Percentiles rank a stretch among this genome's conserved stretches.
phyloP scores from a whole-genome alignment of 2,888 invertebrate species.

The Dendrolimus pini region DNA sequence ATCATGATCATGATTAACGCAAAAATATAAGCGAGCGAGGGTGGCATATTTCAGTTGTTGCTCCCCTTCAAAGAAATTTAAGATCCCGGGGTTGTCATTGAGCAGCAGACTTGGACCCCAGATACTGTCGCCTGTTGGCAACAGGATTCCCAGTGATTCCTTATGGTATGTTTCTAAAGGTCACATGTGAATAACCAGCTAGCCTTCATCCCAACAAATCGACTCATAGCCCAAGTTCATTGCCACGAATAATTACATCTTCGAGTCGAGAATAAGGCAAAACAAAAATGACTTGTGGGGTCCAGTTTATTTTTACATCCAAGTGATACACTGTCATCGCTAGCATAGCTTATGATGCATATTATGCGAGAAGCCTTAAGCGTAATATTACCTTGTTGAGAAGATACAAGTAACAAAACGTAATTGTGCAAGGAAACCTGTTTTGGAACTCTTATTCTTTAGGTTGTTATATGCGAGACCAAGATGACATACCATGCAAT shows the following conservation, averaged over 20 bases:
- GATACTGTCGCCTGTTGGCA: not conserved
- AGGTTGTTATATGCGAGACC: no score
- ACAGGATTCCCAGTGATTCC: conserved; percentile 28
- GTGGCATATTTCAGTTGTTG: no score
- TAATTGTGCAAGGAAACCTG: no score
- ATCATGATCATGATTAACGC: no score
- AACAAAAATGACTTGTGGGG: conserved; percentile 19
- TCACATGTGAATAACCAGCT: conserved; percentile 63
- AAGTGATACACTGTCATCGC: conserved; percentile 34
- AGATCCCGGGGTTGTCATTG: no score
- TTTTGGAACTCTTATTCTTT: no score
- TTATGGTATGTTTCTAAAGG: conserved; percentile 55
- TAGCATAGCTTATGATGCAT: conserved; percentile 21
- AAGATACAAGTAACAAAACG: no score
- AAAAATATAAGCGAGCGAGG: no score
- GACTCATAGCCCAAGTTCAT: conserved; percentile 36
- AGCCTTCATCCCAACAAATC: conserved; percentile 38
- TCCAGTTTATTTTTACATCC: conserved; percentile 38
- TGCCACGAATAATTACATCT: conserved; percentile 55
- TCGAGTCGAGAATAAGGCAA: conserved; percentile 38
- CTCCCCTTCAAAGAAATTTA: no score
- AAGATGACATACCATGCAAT: no score
- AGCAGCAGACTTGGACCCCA: no score
- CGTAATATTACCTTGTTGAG: not conserved
- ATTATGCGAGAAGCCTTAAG: conserved; percentile 18